Percentiles rank a stretch among this genome's conserved stretches.
phyloP scores from a whole-genome alignment of 2,797 vertebrate genomes.

The Bovichtus variegatus region DNA sequence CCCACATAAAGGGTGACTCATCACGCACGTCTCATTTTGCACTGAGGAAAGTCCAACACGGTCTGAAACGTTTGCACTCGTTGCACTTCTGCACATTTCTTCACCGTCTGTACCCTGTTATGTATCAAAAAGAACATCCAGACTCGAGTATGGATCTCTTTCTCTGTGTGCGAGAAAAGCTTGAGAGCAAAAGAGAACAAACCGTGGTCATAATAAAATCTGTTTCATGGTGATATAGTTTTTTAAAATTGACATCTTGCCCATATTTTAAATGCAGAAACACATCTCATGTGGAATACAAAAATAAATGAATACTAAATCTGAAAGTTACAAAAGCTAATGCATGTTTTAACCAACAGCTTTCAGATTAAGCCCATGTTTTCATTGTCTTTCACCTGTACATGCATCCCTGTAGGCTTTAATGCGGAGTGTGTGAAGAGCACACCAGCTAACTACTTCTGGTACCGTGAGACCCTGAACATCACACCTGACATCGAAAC shows the following conservation, averaged over 20 bases:
- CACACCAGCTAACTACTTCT: constrained; percentile 91
- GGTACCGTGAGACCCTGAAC: constrained; percentile 93
- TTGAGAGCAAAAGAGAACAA: no score
- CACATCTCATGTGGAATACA: neutral
- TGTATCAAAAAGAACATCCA: neutral
- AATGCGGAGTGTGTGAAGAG: constrained; percentile 88
- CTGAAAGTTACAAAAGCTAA: no score
- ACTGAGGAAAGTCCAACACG: neutral
- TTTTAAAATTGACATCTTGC: neutral
- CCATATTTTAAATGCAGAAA: neutral
- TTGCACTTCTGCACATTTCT: neutral
- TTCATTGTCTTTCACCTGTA: no score
- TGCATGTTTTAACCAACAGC: no score
- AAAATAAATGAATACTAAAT: neutral
- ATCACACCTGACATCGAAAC: constrained; percentile 81
- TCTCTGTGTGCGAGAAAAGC: neutral
- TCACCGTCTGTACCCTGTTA: neutral
- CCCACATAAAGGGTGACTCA: neutral
- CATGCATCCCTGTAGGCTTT: constrained; percentile 72
- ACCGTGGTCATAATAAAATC: no score
- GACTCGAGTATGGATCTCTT: neutral
- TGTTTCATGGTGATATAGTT: neutral
- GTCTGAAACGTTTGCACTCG: neutral
- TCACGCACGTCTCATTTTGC: neutral
- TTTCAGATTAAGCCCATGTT: no score